phyloP scores from a whole-genome alignment of 2,888 invertebrate genomes.

The Nemoura dubitans region DNA sequence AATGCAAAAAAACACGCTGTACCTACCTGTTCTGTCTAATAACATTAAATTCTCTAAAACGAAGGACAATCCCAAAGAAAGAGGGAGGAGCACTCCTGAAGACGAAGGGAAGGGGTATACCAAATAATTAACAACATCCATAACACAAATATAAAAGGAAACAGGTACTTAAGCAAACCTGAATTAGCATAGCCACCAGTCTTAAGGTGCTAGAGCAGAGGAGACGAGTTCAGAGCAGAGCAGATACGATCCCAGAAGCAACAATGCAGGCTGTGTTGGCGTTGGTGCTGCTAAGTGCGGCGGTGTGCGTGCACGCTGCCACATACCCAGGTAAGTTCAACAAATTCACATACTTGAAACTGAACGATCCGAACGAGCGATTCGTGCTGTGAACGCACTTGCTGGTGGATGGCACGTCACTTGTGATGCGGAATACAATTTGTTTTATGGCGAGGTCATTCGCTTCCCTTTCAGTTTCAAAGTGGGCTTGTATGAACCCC shows the following conservation, averaged over 20 bases:
- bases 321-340: slow-evolving; percentile 4
- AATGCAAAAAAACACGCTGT: background rate
- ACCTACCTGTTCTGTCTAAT: background rate
- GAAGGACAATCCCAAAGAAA: slow-evolving; percentile 16
- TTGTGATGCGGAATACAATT: no score
- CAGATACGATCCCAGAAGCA: no score
- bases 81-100: slow-evolving; percentile 14
- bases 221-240: no score
- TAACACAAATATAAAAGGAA: slow-evolving; percentile 15
- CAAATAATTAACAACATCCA: slow-evolving; percentile 7
- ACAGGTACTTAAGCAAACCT: slow-evolving; percentile 5
- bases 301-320: background rate
- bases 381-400: no score
- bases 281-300: background rate
- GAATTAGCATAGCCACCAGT: slow-evolving; percentile 24
- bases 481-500: no score
- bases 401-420: no score
- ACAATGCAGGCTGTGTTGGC: background rate
- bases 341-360: background rate
- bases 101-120: slow-evolving; percentile 19
- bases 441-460: no score
- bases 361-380: background rate
- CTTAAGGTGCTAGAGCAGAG: background rate
- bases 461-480: no score
- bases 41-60: slow-evolving; percentile 15